These are phyloP conservation scores for Rhegmatorhina hoffmannsi DNA, from an alignment of 2,113 vertebrate species.

Conservation along the genomic window DNA sequence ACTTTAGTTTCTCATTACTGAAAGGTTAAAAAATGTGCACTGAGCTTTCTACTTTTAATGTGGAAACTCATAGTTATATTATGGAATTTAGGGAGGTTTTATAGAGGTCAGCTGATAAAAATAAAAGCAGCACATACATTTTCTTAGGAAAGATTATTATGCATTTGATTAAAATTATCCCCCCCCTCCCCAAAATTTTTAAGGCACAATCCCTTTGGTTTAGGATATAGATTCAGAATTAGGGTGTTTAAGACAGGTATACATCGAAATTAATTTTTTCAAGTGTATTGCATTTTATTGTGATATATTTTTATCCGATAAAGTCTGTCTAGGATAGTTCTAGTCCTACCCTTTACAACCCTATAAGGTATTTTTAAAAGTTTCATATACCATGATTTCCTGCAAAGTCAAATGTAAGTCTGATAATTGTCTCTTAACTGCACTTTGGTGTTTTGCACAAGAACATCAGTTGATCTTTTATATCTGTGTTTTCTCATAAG, in stretches of 20 bases:
- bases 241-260: rapidly evolving
- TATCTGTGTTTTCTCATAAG: neutral
- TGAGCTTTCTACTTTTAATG: neutral
- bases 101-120: neutral
- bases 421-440: neutral
- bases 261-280: neutral
- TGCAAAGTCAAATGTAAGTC: neutral
- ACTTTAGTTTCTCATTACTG: neutral
- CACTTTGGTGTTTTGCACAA: neutral
- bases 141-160: neutral
- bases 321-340: neutral
- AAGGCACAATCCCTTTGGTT: neutral
- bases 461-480: neutral
- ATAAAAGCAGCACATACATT: neutral
- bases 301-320: neutral
- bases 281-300: neutral
- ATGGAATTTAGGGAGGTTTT: neutral
- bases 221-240: neutral
- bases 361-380: neutral
- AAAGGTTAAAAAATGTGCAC: neutral
- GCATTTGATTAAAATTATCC: neutral
- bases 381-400: neutral
- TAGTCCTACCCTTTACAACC: neutral
- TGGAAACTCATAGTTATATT: neutral
- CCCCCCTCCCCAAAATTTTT: neutral